Base-by-base conservation (phyloP, 2,113 vertebrate species). In the Peromyscus polionotus region DNA sequence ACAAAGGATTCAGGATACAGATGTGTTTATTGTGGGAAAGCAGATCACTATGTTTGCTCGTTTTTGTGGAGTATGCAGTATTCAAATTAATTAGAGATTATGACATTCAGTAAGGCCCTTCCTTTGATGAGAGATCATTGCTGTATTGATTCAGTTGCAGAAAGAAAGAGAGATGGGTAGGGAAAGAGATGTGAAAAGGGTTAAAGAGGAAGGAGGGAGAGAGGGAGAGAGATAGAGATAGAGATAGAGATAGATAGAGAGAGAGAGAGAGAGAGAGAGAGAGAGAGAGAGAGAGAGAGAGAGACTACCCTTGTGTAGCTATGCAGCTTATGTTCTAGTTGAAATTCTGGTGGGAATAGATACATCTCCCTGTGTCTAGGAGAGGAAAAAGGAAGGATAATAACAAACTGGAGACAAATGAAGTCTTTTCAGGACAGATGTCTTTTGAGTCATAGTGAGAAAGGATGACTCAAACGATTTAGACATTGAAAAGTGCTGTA, bases 381-480 rank as follows among this genome's bases (percentile, higher is more conserved):
- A 2, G 4, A 65, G 9, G 2, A 75, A 24, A 80, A 80, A 91
- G 45, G 31, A 73, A 95, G 89, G 39, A 39, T 63, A 85, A 65
- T 11, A 36, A 31, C 24, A n/a, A 42, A 83, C 4, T 22, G 1
- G 45, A 65, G 63, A 81, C 33, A 33, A 10, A 8, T 13, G 22
- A 16, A 39, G 10, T 70, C 33, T 95, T 96, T 89, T 91, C 48
- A 89, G 73, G 59, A 95, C 77, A 86, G 51, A 59, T 94, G 26
- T 86, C n/a, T 20, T 85, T 94, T 36, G 45, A 68, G 6, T 91
- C 51, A 59, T 17, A 80, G 57, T 79, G 26, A 84, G 26, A 61
- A 65, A 90, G 28, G 45, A 68, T 77, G 80, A 59, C n/a, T 90
- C 70, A 45, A 94, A 42, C 6, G 31, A 80, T 42, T 72, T 68